Base-by-base conservation (phyloP, 2,113 vertebrate species). In the Dermatemys mawii region DNA sequence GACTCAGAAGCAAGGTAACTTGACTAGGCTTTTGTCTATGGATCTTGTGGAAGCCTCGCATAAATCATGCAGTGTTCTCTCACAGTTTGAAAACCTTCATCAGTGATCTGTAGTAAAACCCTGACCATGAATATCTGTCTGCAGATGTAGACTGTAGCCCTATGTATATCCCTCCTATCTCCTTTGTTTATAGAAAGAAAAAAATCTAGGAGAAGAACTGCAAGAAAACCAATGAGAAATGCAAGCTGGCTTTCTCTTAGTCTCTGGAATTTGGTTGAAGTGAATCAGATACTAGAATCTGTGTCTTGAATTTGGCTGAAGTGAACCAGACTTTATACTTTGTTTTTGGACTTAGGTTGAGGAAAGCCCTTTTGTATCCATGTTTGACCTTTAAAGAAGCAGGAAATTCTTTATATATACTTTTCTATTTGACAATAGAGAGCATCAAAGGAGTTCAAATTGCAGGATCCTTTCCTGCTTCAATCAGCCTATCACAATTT, bases 51-150 rank as follows among this genome's bases (percentile, higher is more conserved):
- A 60, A 90, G 26, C 11, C 51, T 11, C 21, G 9, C 21, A 79
- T 19, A 53, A 8, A 16, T 9, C 21, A 32, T 49, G 11, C 26
- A 76, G 44, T 49, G 29, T 17, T 41, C 55, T 80, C 44, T 84
- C 51, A 41, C 0, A 0, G 41, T 51, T 24, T 0, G 0, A 46
- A 55, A 49, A n/a, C 16, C 35, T 67, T 32, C 60, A 67, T 19
- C 60, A 29, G 38, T 26, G 48, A 54, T 22, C 21, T 0, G 0
- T 4, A 5, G 32, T 29, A 48, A n/a, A 80, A 14, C 54, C 11
- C 0, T n/a, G 63, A n/a, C n/a, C 35, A 17, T n/a, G 0, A 86
- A 81, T 0, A 1, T 57, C 17, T 13, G 27, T 26, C 32, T 3
- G 10, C 6, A 19, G 2, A 0, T 0, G 0, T 44, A 86, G 48